Percentiles rank a stretch among this genome's conserved stretches.
These are phyloP conservation scores for Emys orbicularis DNA, from an alignment of 2,797 vertebrate genomes.

Conservation along the genomic window DNA sequence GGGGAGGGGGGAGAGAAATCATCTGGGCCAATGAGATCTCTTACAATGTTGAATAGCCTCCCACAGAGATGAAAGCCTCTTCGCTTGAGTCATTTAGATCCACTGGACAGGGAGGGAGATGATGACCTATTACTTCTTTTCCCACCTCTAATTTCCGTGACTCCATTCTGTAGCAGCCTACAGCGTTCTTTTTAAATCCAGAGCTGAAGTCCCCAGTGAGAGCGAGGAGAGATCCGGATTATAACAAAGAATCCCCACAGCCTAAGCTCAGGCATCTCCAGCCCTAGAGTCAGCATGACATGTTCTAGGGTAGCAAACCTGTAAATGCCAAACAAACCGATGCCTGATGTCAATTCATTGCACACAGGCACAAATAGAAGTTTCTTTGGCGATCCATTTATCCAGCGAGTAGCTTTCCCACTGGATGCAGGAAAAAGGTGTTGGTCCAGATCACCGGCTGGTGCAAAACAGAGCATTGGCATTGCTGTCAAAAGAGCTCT, in stretches of 20 bases:
- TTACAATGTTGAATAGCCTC: not conserved
- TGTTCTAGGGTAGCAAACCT: not conserved
- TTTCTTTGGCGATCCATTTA: not conserved
- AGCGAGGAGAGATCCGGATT: not conserved
- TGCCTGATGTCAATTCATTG: not conserved
- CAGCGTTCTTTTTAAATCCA: accelerated
- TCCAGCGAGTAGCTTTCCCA: not conserved
- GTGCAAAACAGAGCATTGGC: not conserved
- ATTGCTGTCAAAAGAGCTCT: not conserved
- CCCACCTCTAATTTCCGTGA: not conserved
- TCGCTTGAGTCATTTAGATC: not conserved
- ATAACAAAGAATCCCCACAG: not conserved
- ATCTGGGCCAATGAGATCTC: not conserved
- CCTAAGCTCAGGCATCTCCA: not conserved
- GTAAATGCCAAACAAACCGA: not conserved
- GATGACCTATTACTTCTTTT: not conserved
- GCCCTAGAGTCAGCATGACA: accelerated
- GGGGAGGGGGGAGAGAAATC: not conserved
- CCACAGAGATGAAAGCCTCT: not conserved
- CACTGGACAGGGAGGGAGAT: not conserved
- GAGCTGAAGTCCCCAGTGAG: not conserved
- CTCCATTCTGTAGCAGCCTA: not conserved
- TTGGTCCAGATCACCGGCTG: not conserved
- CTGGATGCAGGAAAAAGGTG: not conserved
- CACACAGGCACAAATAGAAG: not conserved